Conservation (phyloP, 2,888 invertebrate species). For the Saturnia pavonia region DNA sequence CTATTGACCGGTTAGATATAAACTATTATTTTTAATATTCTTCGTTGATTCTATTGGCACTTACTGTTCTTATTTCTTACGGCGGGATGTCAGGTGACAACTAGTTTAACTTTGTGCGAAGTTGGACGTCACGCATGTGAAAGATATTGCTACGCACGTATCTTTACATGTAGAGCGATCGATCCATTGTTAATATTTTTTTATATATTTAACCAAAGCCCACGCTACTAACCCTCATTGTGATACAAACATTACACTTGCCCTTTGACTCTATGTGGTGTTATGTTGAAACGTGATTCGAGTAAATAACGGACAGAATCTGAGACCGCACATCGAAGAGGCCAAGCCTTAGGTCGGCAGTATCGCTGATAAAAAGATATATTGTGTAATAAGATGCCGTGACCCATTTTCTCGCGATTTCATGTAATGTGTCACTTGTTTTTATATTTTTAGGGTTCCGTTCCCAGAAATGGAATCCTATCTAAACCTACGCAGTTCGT, state of each 20-base stretch:
- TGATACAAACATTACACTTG: background rate
- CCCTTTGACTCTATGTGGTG: slow-evolving; percentile 2
- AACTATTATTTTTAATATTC: too few relatives aligned
- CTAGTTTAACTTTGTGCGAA: too few relatives aligned
- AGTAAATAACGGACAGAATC: slow-evolving; percentile 6
- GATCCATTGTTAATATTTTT: background rate
- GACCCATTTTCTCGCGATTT: slow-evolving; percentile 10
- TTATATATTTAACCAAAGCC: background rate
- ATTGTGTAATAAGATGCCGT: slow-evolving; percentile 12
- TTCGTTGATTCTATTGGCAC: too few relatives aligned
- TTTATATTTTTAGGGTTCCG: slow-evolving; percentile 1
- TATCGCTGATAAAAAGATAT: slow-evolving; percentile 12
- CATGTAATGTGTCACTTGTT: background rate
- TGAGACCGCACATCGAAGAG: slow-evolving; percentile 2
- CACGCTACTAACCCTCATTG: background rate
- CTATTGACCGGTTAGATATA: too few relatives aligned
- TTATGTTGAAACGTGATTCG: slow-evolving; percentile 11
- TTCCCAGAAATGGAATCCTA: background rate
- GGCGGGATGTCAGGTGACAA: too few relatives aligned
- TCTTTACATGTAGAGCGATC: too few relatives aligned
- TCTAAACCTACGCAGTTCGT: too few relatives aligned
- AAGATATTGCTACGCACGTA: too few relatives aligned
- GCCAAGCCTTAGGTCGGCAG: slow-evolving; percentile 7
- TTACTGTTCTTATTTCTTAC: too few relatives aligned
- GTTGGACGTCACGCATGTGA: too few relatives aligned